Base-by-base conservation (phyloP, 2,113 vertebrate genomes). In the Pterocles orientalis region DNA sequence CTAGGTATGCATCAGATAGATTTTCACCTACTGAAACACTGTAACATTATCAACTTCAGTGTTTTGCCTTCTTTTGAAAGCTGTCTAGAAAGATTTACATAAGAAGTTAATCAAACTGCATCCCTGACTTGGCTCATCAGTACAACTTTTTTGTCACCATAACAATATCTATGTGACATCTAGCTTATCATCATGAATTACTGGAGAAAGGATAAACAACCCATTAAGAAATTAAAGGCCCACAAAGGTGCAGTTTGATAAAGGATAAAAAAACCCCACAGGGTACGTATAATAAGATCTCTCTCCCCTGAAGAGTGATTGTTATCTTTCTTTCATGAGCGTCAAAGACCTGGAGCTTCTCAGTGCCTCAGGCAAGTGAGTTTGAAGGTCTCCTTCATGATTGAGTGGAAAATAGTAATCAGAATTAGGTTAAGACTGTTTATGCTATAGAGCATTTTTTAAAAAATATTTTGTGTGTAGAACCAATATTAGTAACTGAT, bases 291-390 rank as follows among this genome's bases (percentile, higher is more conserved):
- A 96, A 93, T 88, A 93, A 92, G 88, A 96, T 97, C 97, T 97
- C 92, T 97, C 72, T 96, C 94, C 97, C 97, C 91, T 94, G 94
- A 96, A 95, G 88, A 97, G 87, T 87, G 72, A 97, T 86, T 96
- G 91, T 97, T 97, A 96, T 97, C 89, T 97, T 97, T 97, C 97
- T 97, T 98, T 98, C 91, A 97, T 97, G 96, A 98, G 66, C 92
- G 81, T 72, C 77, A 96, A 97, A 98, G 96, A 97, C 96, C 95
- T 96, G 91, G 90, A 96, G 95, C 96, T 97, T 96, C 95, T 81
- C n/a, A 97, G 60, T 97, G 98, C 98, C 98, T 98, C 95, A 90
- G 98, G 98, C 98, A 97, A 98, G 94, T 93, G 86, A 96, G 86
- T 95, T 96, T 97, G 97, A 98, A 98, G 97, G 96, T 96, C 97